Base-by-base conservation (phyloP, 2,888 invertebrate genomes). In the Aphidius colemani region DNA sequence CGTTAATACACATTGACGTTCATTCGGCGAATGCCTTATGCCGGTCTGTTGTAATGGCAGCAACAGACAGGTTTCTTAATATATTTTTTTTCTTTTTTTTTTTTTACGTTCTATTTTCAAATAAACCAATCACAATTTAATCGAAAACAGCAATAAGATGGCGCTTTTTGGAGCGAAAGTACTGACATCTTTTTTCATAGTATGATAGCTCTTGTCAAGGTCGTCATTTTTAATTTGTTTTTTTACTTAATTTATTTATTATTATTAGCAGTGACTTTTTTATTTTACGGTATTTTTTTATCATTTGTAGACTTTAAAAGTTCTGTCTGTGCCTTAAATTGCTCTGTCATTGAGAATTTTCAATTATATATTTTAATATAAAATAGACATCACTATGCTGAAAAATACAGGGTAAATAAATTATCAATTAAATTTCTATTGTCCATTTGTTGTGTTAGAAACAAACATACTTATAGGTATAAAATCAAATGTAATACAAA, bases 11-110 rank as follows among this genome's bases (percentile, higher is more conserved):
- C 30, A 18, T 18, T 46, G 57, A 57, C 39, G 57, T 46, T 57
- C 57, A 46, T 57, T n/a, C 46, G 57, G 46, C 57, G 57, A 57
- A 57, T 57, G n/a, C n/a, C n/a, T n/a, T n/a, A n/a, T n/a, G 57
- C 57, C 46, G 46, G 46, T 30, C 1, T 30, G 45, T 44, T 18
- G 44, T 11, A 13, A 45, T 56, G 55, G 55, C 55, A 43, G 44
- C 9, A 44, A 57, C 46, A 7, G 10, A 48, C 11, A 13, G 48
- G 30, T 30, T 30, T 30, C 48, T 11, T 48, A 4, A 46, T 7
- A 6, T 11, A 46, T 10, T 44, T 44, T 44, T 30, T 46, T 45
- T 39, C 39, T 39, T 30, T 57, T 45, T 39, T 57, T 45, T 39
- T 39, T 57, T 57, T 46, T 46, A 57, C 46, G 43, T 57, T 57